Evolutionary conservation across 2,888 invertebrate species (phyloP), one percentile per base, ranked within the genome.

Genomic region (Rhyacophila evoluta): DNA sequence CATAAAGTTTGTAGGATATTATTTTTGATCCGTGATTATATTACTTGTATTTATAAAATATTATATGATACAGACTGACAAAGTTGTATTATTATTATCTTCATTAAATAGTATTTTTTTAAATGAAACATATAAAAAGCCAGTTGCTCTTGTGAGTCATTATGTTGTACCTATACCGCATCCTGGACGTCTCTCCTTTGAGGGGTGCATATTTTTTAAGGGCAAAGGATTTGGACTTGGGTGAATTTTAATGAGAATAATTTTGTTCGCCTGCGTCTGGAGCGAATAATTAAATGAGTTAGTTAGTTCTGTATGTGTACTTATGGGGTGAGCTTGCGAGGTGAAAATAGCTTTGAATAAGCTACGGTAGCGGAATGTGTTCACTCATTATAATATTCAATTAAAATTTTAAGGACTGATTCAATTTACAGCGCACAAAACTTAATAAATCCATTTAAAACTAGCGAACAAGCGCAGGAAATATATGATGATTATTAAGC

Each of bases 241-340:
- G 72, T 78, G 78, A 78, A 80, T 80, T 80, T 80, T 80, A 80
- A 80, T 75, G 80, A 73, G 75, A 75, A 67, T 75, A 75, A 75
- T 80, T 80, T 72, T 80, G 41, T 75, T 33, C 73, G 79, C 72
- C 37, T 15, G 37, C 70, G 39, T 37, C 28, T 38, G 55, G 37
- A 39, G 69, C 38, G 75, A 70, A 75, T 70, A 38, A 70, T 70
- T 75, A 38, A 33, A 69, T 75, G 36, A 38, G 38, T 70, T 55
- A 55, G 55, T 55, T 25, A 55, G 55, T 55, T 55, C 55, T 69
- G 29, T 28, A 10, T 28, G 69, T 29, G 15, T 33, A 11, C 15
- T 29, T 10, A 29, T 15, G 29, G 29, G 33, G 29, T 69, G 29
- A n/a, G 28, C n/a, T 69, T 69, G 19, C 69, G 28, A 69, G 69